These are phyloP conservation scores for Trachemys scripta DNA, from an alignment of 2,113 vertebrate species.

Conservation along the genomic window DNA sequence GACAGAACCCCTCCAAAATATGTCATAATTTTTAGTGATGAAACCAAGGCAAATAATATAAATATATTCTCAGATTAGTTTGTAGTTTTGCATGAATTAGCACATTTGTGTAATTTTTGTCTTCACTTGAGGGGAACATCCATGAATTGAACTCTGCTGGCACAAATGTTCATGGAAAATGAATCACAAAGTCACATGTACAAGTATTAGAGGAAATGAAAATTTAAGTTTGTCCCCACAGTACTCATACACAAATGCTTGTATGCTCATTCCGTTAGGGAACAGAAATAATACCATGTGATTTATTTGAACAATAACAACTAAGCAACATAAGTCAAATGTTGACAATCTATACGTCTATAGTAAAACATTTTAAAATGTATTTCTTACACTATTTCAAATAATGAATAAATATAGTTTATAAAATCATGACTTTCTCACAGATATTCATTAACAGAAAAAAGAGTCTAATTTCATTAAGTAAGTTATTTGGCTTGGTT, in stretches of 20 bases:
- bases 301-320: background rate
- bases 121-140: background rate
- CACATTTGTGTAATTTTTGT: background rate
- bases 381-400: background rate
- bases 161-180: background rate
- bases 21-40: background rate
- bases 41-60: background rate
- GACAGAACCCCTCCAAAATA: background rate
- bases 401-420: background rate
- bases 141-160: background rate
- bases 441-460: background rate
- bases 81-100: background rate
- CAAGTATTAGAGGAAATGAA: background rate
- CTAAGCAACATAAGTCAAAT: background rate
- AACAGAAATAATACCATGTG: background rate
- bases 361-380: background rate
- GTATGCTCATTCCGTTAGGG: background rate
- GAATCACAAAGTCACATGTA: background rate
- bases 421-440: background rate
- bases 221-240: background rate
- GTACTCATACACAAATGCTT: background rate
- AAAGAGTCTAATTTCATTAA: background rate
- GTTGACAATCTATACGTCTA: background rate
- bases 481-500: background rate
- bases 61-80: background rate